Percentiles rank a stretch among this genome's conserved stretches.
Evolutionary conservation across 2,888 invertebrate species (phyloP).

Genomic region (Torymus tubicola): DNA sequence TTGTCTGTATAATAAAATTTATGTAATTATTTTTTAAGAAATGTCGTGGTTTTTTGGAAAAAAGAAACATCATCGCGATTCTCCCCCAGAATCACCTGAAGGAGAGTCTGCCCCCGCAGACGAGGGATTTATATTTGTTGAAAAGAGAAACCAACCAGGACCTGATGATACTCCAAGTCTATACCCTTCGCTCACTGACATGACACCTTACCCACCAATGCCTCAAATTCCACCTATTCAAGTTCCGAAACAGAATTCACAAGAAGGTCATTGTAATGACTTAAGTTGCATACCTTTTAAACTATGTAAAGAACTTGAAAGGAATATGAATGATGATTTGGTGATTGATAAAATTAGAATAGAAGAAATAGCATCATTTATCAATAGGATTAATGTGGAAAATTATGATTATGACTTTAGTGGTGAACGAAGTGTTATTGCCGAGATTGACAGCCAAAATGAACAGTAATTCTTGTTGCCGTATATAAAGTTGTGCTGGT

Average conservation of each 20-base stretch:
- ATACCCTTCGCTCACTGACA: slow-evolving; percentile 66
- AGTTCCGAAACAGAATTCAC: slow-evolving; percentile 58
- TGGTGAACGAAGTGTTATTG: slow-evolving; percentile 79
- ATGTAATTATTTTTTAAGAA: slow-evolving; percentile 56
- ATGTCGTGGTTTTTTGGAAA: slow-evolving; percentile 75
- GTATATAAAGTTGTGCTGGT: too few relatives aligned
- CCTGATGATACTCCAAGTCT: slow-evolving; percentile 57
- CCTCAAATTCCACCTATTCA: slow-evolving; percentile 43
- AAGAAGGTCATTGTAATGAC: slow-evolving; percentile 69
- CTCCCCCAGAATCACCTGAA: slow-evolving; percentile 67
- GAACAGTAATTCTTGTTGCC: slow-evolving; percentile 31
- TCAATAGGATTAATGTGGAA: slow-evolving; percentile 77
- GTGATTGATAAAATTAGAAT: slow-evolving; percentile 74
- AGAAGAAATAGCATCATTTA: slow-evolving; percentile 78
- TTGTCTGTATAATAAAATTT: too few relatives aligned
- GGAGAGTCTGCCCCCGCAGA: slow-evolving; percentile 60
- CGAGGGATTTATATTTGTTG: slow-evolving; percentile 68
- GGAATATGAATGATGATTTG: slow-evolving; percentile 64
- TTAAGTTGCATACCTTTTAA: slow-evolving; percentile 77
- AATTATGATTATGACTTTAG: slow-evolving; percentile 78
- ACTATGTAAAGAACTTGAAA: slow-evolving; percentile 77
- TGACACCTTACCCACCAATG: slow-evolving; percentile 59
- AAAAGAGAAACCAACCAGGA: slow-evolving; percentile 59
- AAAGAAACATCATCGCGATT: slow-evolving; percentile 70
- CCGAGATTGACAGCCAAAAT: slow-evolving; percentile 74